A percentile compares a stretch with the other conserved stretches of the same genome.
These are phyloP conservation scores for Alfaro cultratus DNA, from an alignment of 2,797 vertebrate species.

Conservation along the genomic window DNA sequence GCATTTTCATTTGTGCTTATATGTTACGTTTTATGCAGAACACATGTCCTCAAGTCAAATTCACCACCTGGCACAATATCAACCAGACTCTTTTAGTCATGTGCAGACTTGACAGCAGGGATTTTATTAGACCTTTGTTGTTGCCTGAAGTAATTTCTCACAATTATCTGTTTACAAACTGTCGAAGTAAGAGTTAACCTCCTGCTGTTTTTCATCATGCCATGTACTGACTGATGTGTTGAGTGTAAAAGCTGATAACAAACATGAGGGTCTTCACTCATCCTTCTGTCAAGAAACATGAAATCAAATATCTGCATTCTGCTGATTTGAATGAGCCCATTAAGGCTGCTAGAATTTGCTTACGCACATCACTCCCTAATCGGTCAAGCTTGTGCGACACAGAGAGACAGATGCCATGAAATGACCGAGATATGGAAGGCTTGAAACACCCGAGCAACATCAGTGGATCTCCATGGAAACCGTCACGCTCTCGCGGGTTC, in stretches of 20 bases:
- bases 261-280: slow-evolving; percentile 8
- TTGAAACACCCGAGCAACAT: slow-evolving; percentile 48
- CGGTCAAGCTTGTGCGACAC: slow-evolving; percentile 48
- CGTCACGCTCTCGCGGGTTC: slow-evolving; percentile 62
- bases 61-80: not conserved
- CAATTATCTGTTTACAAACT: slow-evolving; percentile 21
- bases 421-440: slow-evolving; percentile 61
- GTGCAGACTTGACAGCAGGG: not conserved
- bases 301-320: slow-evolving; percentile 34
- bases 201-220: slow-evolving; percentile 15
- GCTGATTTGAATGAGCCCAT: slow-evolving; percentile 31
- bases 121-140: slow-evolving; percentile 18
- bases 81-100: not conserved
- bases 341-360: slow-evolving; percentile 34
- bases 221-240: slow-evolving; percentile 7
- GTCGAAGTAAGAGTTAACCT: slow-evolving; percentile 7
- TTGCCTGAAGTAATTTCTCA: slow-evolving; percentile 5
- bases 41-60: not conserved
- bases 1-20: not conserved
- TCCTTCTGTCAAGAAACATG: slow-evolving; percentile 34
- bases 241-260: slow-evolving; percentile 26
- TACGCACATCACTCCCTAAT: slow-evolving; percentile 60
- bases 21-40: not conserved
- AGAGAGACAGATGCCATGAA: slow-evolving; percentile 74
- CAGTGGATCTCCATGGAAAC: slow-evolving; percentile 69